Base-by-base conservation (phyloP, 2,797 vertebrate genomes). In the Rhinophrynus dorsalis region DNA sequence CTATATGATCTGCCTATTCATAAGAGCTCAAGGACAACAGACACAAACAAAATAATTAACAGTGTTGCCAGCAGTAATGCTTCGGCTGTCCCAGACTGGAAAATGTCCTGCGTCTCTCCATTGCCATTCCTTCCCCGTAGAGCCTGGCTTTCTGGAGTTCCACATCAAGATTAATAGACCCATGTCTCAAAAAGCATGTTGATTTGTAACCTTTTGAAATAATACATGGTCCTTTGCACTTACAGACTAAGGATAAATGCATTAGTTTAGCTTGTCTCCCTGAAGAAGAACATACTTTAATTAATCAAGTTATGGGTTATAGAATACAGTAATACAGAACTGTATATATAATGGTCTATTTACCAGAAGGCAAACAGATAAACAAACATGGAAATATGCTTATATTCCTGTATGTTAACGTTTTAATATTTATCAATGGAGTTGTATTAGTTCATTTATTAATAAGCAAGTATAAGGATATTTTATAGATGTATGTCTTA, bases 91-190 rank as follows among this genome's bases (percentile, higher is more conserved):
- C 52, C 29, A 58, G 17, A 38, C 17, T 64, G 23, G 42, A 58
- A 58, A 20, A 72, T 57, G 18, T 44, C 24, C 7, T 27, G n/a
- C 58, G 32, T 51, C 55, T 64, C 30, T 70, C 55, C 51, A 72
- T 50, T 57, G 51, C 60, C 52, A 65, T 72, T 51, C 24, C n/a
- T 38, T 50, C 54, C 42, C 69, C 61, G 33, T 59, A 35, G 61
- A 52, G 52, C 2, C 44, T 7, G 11, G 15, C 15, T 21, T 68
- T 24, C 56, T 50, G 20, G 56, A 40, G 26, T 48, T 30, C 3
- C 45, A 72, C 52, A 65, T 72, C 48, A 65, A 72, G 61, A 72
- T 72, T 59, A 65, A 65, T 65, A 40, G 61, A 21, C 32, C 23
- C 26, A 6, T 72, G 61, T 65, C 61, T 57, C 26, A 30, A 27